phyloP scores from a whole-genome alignment of 2,888 invertebrate species.

The Mamestra brassicae region DNA sequence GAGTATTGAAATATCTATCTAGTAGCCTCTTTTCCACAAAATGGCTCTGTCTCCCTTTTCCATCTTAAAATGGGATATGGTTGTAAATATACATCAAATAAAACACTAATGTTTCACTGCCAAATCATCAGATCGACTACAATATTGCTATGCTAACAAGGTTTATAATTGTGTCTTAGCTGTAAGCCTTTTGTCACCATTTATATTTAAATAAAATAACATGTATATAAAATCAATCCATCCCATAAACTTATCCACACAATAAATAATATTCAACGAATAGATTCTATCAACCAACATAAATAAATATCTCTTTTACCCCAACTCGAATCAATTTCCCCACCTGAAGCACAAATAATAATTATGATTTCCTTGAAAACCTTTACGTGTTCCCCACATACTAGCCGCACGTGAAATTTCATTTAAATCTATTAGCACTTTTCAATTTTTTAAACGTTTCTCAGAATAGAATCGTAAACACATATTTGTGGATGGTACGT shows the following conservation, averaged over 20 bases:
- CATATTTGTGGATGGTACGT: not conserved
- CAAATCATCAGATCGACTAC: no score
- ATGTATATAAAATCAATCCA: not conserved
- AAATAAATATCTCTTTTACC: not conserved
- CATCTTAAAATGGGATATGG: no score
- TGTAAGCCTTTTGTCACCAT: no score
- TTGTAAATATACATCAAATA: no score
- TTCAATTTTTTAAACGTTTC: conserved; percentile 46
- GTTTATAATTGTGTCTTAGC: no score
- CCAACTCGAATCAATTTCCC: conserved; percentile 37
- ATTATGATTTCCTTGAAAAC: conserved; percentile 59
- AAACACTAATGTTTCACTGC: no score
- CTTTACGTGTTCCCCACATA: conserved; percentile 55
- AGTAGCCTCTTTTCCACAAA: no score
- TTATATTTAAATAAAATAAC: no score
- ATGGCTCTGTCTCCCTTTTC: no score
- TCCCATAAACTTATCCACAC: not conserved
- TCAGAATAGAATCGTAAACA: conserved; percentile 7
- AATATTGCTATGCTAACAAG: no score
- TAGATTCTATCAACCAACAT: not conserved
- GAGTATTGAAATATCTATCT: no score
- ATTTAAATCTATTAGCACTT: conserved; percentile 51
- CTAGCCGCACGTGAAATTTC: conserved; percentile 33
- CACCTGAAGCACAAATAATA: conserved; percentile 45
- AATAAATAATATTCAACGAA: not conserved